Evolutionary conservation across 2,113 vertebrate genomes (phyloP).

Genomic region (Stercorarius parasiticus): DNA sequence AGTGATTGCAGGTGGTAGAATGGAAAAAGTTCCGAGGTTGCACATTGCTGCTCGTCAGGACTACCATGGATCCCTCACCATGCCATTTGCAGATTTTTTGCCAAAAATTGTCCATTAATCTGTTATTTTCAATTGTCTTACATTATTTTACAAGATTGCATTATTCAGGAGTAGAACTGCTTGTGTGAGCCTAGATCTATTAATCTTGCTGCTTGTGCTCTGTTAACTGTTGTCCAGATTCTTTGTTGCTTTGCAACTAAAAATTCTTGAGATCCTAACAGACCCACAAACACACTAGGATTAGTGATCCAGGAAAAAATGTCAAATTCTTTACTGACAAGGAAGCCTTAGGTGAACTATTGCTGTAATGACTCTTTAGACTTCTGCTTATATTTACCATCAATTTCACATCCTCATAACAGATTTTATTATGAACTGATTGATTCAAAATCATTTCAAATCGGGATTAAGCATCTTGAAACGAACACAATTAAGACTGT

Average conservation of each 20-base stretch:
- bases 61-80: background rate
- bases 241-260: background rate
- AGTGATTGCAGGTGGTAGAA: background rate
- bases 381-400: background rate
- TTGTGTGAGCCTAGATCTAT: background rate
- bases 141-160: background rate
- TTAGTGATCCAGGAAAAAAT: background rate
- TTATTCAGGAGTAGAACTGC: background rate
- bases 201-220: background rate
- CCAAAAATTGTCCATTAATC: background rate
- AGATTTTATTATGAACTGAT: background rate
- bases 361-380: background rate
- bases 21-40: background rate
- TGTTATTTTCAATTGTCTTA: background rate
- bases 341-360: background rate
- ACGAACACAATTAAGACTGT: background rate
- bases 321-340: background rate
- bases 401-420: background rate
- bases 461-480: background rate
- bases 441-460: background rate
- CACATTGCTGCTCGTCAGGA: background rate
- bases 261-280: background rate
- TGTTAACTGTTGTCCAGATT: background rate
- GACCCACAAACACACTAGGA: no score
- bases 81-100: background rate